Evolutionary conservation across 2,113 vertebrate species (phyloP).

Genomic region (Romanogobio albipinnatus): DNA sequence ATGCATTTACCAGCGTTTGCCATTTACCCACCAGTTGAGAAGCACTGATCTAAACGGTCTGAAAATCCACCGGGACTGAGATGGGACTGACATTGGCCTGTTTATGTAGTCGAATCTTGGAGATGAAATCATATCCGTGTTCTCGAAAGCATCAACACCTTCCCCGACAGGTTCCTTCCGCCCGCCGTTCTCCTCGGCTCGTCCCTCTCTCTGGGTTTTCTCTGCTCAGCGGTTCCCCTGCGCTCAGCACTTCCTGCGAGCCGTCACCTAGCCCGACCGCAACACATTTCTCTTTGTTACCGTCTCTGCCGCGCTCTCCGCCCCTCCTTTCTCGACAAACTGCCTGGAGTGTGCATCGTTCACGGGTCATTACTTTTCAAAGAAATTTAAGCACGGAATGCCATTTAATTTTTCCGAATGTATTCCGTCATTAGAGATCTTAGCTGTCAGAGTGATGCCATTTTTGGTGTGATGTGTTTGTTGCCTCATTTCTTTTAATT

Average conservation of each 20-base stretch:
- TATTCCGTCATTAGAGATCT: slow-evolving; percentile 99
- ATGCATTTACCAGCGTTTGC: neutral
- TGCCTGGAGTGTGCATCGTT: slow-evolving; percentile 98
- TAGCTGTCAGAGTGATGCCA: slow-evolving; percentile 97
- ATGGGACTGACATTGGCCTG: neutral
- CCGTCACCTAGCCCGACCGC: slow-evolving; percentile 87
- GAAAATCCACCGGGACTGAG: neutral
- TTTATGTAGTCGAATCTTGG: neutral
- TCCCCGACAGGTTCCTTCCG: too few species aligned
- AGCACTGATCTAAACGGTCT: neutral
- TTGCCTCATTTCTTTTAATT: slow-evolving; percentile 99
- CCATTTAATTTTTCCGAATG: slow-evolving; percentile 99
- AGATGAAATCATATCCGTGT: neutral
- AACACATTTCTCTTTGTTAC: slow-evolving; percentile 94
- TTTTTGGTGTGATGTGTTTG: slow-evolving; percentile 99
- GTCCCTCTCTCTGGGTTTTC: neutral
- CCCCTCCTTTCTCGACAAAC: slow-evolving; percentile 78
- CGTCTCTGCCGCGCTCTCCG: slow-evolving; percentile 77
- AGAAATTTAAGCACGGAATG: slow-evolving; percentile 99
- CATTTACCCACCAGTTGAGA: neutral
- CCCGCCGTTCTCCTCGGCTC: slow-evolving; percentile 47
- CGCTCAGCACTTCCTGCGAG: slow-evolving; percentile 73
- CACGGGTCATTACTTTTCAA: slow-evolving; percentile 99
- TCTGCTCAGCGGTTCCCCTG: neutral
- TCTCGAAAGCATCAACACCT: neutral